Evolutionary conservation across 2,113 vertebrate genomes (phyloP), one percentile per base, ranked within the genome.

Genomic region (Lepidothrix coronata): DNA sequence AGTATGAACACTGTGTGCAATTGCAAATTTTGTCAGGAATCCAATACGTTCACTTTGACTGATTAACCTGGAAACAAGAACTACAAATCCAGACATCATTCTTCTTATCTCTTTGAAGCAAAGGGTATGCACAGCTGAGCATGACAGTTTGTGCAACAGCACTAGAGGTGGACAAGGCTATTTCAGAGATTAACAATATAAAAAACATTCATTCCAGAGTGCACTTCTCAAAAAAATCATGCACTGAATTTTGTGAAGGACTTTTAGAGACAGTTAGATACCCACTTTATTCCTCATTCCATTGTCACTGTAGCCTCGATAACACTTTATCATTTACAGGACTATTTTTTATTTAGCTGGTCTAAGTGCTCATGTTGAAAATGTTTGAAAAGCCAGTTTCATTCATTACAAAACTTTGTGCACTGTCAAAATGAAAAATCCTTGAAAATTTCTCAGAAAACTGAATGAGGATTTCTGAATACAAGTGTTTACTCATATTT

Each of bases 1-100:
- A 46, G 14, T 13, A 86, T 59, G 27, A 90, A n/a, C 18, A 22
- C 2, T 43, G 23, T 77, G 23, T 65, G 67, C 51, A 93, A 9
- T 3, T 77, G 17, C 37, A 88, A 48, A 54, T 88, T 86, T 91
- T 95, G 23, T n/a, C 74, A 88, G 78, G 48, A 85, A 88, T 33
- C 11, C 39, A 54, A 30, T 11, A 13, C 28, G 23, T 37, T 81
- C 39, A 23, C 18, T 88, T 88, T 31, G 7, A 65, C 74, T 84
- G 79, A 70, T 88, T 88, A 90, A 83, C 59, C 52, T 23, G 72
- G 84, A 91, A 95, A 88, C 55, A 86, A 81, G 83, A 74, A 68
- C 41, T 77, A 41, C 52, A 86, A 91, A 85, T 72, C 57, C 35
- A 86, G 86, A 65, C 10, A 72, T 83, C 54, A 71, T 46, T 73